Evolutionary conservation across 2,888 invertebrate genomes (phyloP).

Genomic region (Drosophila cyrtoloma): DNA sequence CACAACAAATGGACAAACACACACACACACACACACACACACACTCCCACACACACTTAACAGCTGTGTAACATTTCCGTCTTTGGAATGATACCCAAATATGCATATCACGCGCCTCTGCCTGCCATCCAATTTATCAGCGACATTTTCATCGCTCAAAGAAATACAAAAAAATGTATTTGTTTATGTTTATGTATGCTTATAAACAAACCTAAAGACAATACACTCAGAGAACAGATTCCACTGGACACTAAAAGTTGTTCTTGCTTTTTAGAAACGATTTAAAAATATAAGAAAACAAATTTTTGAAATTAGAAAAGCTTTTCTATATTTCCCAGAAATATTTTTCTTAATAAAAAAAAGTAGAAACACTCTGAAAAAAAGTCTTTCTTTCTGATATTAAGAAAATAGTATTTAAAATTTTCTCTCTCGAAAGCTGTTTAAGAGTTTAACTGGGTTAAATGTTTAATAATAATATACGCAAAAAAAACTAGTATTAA

Average conservation of each 20-base stretch:
- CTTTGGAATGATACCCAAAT: slow-evolving; percentile 60
- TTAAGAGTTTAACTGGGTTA: too few species aligned
- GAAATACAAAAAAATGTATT: not conserved
- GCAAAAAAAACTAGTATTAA: not conserved
- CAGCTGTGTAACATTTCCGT: slow-evolving; percentile 66
- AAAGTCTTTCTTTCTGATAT: too few species aligned
- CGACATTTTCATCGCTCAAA: slow-evolving; percentile 52
- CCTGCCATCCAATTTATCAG: slow-evolving; percentile 66
- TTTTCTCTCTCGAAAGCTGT: too few species aligned
- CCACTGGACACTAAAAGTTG: not conserved
- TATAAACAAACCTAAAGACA: slow-evolving; percentile 7
- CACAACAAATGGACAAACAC: slow-evolving; percentile 20
- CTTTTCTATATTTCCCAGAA: too few species aligned
- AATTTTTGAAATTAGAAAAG: too few species aligned
- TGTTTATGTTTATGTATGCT: slow-evolving; percentile 9
- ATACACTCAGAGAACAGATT: slow-evolving; percentile 27
- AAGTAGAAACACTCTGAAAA: too few species aligned
- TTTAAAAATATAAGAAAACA: too few species aligned
- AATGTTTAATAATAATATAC: too few species aligned
- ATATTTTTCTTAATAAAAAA: too few species aligned
- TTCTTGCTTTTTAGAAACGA: not conserved
- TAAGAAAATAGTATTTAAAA: too few species aligned
- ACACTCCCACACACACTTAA: slow-evolving; percentile 19
- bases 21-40: not conserved
- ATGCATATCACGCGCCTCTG: slow-evolving; percentile 62